phyloP scores from a whole-genome alignment of 92 coral and sea anemone genomes.

The Zoanthus sansibaricus region DNA sequence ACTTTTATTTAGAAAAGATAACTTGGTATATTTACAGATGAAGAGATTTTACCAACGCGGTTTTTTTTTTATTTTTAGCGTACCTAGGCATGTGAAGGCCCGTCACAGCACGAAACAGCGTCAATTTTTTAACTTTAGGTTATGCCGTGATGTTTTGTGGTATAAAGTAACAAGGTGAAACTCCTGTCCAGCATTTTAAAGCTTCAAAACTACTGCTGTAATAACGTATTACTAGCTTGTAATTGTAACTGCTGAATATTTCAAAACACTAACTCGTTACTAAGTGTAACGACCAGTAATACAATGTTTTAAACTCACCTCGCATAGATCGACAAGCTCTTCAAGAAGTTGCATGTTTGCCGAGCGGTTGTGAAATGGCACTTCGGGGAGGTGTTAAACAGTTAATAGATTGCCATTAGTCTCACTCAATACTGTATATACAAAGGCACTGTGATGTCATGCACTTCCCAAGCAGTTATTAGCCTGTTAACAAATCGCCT shows the following conservation, averaged over 20 bases:
- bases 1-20: not conserved
- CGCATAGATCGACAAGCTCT: conserved; percentile 36
- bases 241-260: not conserved
- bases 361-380: conserved; percentile 16
- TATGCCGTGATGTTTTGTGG: too few relatives aligned
- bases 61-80: too few relatives aligned
- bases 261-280: not conserved
- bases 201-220: not conserved
- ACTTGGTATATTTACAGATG: too few relatives aligned
- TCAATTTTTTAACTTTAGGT: too few relatives aligned
- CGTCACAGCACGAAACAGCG: too few relatives aligned
- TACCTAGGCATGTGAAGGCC: too few relatives aligned
- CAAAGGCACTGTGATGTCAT: conserved; percentile 10
- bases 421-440: conserved; percentile 28
- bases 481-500: conserved; percentile 35
- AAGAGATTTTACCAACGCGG: too few relatives aligned
- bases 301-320: conserved; percentile 10
- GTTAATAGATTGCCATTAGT: conserved; percentile 30
- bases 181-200: too few relatives aligned
- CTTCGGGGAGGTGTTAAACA: conserved; percentile 5
- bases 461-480: conserved; percentile 7
- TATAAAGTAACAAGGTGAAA: too few relatives aligned
- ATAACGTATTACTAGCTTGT: not conserved
- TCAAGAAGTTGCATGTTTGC: conserved; percentile 40
- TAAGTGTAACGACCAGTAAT: too few relatives aligned